A percentile compares a stretch with the other conserved stretches of the same genome.
Conservation (phyloP, 2,113 vertebrate species). For the Callaeas wilsoni region DNA sequence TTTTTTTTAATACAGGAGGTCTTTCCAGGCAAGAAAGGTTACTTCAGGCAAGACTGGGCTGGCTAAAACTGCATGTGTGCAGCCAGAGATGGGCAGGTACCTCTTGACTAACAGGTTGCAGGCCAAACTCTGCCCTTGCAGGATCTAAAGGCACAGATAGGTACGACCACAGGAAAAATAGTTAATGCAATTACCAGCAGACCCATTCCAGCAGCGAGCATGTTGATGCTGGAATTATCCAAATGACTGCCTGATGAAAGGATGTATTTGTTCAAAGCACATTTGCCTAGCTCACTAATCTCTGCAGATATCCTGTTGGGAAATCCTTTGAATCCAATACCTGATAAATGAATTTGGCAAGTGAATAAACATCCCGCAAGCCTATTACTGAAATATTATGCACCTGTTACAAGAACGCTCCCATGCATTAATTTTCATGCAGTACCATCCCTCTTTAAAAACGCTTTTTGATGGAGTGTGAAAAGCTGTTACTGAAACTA, state of each 20-base stretch:
- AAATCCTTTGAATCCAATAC: conserved; percentile 71
- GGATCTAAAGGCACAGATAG: not conserved
- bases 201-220: not conserved
- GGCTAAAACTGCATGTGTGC: not conserved
- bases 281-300: conserved; percentile 58
- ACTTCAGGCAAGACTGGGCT: not conserved
- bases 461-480: not conserved
- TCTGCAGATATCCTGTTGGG: conserved; percentile 64
- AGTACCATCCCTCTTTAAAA: not conserved
- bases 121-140: not conserved
- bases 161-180: not conserved
- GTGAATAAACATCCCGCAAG: conserved; percentile 58
- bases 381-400: conserved; percentile 51
- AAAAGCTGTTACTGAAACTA: not conserved
- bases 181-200: conserved; percentile 17
- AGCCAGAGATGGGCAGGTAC: not conserved
- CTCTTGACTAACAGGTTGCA: not conserved
- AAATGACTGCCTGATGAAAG: conserved; percentile 58
- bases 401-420: conserved; percentile 44
- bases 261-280: conserved; percentile 59
- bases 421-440: not conserved
- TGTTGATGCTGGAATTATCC: conserved; percentile 13
- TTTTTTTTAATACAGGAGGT: not conserved
- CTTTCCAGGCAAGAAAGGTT: not conserved
- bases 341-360: conserved; percentile 72